phyloP scores from a whole-genome alignment of 2,888 invertebrate genomes.

The Sinohyriopsis cumingii region DNA sequence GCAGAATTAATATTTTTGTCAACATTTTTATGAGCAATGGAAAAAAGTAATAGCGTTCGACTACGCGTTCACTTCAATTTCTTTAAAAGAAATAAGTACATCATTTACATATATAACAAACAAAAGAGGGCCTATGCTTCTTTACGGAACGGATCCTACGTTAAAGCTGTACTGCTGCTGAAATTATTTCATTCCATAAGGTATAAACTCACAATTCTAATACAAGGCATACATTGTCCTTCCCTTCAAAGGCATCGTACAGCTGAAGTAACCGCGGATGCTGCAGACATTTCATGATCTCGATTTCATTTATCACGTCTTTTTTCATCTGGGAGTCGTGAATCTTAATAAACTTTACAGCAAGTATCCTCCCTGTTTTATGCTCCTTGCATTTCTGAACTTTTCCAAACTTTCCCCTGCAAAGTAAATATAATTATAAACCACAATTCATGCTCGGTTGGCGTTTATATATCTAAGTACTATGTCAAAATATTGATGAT shows the following conservation, averaged over 20 bases:
- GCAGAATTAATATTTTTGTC: too few relatives aligned
- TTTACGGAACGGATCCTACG: too few relatives aligned
- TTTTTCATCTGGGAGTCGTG: conserved; percentile 87
- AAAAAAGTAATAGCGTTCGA: too few relatives aligned
- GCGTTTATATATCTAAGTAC: too few relatives aligned
- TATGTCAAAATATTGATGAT: background rate
- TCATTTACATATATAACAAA: too few relatives aligned
- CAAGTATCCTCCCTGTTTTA: conserved; percentile 84
- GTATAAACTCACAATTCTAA: conserved; percentile 92
- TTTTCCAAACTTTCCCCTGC: conserved; percentile 96
- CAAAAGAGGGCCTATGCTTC: too few relatives aligned
- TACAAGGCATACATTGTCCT: conserved; percentile 94
- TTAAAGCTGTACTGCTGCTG: too few relatives aligned
- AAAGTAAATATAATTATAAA: conserved; percentile 7
- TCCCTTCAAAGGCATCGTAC: conserved; percentile 91
- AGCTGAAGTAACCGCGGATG: conserved; percentile 97
- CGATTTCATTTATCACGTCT: conserved; percentile 95
- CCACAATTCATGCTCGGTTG: background rate
- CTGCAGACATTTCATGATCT: conserved; percentile 94
- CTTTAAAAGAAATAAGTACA: too few relatives aligned
- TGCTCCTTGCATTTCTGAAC: conserved; percentile 94
- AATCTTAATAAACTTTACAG: conserved; percentile 93
- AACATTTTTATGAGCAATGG: too few relatives aligned
- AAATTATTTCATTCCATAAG: background rate
- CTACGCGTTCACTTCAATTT: too few relatives aligned